Conservation (phyloP, 1,140 invertebrate genomes). For the Lordiphosa stackelbergi region DNA sequence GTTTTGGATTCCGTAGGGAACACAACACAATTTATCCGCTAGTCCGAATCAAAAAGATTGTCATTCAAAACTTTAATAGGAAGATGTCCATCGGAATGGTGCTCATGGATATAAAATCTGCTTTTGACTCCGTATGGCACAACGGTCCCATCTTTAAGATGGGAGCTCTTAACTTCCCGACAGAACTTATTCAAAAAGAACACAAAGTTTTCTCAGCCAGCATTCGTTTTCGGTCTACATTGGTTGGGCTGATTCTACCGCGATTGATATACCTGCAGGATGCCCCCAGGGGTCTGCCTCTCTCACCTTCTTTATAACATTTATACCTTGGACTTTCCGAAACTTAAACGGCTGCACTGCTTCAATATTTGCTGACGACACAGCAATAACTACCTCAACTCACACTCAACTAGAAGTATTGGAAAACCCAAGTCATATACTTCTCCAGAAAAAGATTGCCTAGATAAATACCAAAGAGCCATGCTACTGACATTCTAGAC, state of each 20-base stretch:
- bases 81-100: slow-evolving; percentile 43
- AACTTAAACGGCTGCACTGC: neutral
- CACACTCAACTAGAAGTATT: slow-evolving; percentile 1
- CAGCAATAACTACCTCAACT: neutral
- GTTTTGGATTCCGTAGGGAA: slow-evolving; percentile 1
- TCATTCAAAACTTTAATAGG: too few species aligned
- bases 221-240: slow-evolving; percentile 3
- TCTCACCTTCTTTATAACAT: neutral
- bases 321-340: neutral
- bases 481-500: neutral
- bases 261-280: neutral
- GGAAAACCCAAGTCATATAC: too few species aligned
- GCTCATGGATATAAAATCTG: slow-evolving; percentile 66
- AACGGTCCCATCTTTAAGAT: slow-evolving; percentile 60
- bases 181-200: slow-evolving; percentile 5
- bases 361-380: slow-evolving; percentile 1
- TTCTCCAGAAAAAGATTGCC: neutral
- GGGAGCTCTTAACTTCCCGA: slow-evolving; percentile 19
- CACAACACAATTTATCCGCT: neutral
- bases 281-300: neutral
- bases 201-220: slow-evolving; percentile 7
- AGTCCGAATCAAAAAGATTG: too few species aligned
- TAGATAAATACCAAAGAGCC: neutral
- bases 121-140: slow-evolving; percentile 64
- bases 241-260: slow-evolving; percentile 1